Evolutionary conservation across 2,888 invertebrate genomes (phyloP).

Genomic region (Pheosia gnoma): DNA sequence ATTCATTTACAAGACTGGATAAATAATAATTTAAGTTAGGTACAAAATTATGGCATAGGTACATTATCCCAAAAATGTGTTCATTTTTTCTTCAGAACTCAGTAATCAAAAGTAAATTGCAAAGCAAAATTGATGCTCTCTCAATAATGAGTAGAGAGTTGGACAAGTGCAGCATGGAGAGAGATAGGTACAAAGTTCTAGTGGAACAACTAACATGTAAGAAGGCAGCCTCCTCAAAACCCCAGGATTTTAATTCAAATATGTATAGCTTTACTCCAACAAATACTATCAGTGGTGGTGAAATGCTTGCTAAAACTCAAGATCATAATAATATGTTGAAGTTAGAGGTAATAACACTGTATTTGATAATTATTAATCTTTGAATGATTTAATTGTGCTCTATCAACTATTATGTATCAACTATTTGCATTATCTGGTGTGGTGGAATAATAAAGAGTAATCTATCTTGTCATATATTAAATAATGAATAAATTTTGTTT

Average conservation of each 20-base stretch:
- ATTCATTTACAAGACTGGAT: too few species aligned
- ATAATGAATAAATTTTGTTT: too few species aligned
- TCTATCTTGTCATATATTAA: too few species aligned
- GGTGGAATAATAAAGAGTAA: too few species aligned
- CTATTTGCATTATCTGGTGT: too few species aligned
- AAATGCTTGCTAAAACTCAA: constrained; percentile 83
- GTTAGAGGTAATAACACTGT: constrained; percentile 63
- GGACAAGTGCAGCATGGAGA: constrained; percentile 90
- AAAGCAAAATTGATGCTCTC: constrained; percentile 92
- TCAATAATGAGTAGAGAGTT: constrained; percentile 90
- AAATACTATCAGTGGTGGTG: constrained; percentile 81
- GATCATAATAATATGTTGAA: constrained; percentile 84
- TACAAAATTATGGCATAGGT: not conserved
- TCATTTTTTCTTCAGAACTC: constrained; percentile 76
- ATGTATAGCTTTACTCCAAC: constrained; percentile 64
- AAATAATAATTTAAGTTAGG: not conserved
- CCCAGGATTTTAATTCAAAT: constrained; percentile 49
- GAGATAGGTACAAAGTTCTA: constrained; percentile 91
- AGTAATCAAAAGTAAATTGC: constrained; percentile 88
- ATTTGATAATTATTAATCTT: too few species aligned
- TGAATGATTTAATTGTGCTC: too few species aligned
- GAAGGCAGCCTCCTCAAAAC: constrained; percentile 48
- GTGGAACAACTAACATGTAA: constrained; percentile 89
- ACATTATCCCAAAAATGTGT: not conserved
- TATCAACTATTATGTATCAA: too few species aligned